phyloP scores from a whole-genome alignment of 2,888 invertebrate genomes.

The Phengaris alcon region DNA sequence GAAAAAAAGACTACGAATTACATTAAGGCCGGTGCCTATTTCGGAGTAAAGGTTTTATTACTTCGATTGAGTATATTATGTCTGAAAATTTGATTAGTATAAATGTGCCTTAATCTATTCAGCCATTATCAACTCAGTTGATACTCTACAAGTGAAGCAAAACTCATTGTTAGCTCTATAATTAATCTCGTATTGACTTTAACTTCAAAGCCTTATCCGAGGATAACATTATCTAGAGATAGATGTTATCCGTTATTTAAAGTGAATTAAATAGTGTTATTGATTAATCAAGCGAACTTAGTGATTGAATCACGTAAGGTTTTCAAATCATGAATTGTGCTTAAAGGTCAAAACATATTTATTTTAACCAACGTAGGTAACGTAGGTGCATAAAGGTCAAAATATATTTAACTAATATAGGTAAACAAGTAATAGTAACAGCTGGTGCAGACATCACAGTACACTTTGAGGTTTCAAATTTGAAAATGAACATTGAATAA shows the following conservation, averaged over 20 bases:
- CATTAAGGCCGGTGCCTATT: too few relatives aligned
- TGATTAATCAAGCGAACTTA: neutral
- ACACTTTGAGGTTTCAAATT: too few relatives aligned
- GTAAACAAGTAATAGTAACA: too few relatives aligned
- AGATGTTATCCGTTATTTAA: slow-evolving; percentile 1
- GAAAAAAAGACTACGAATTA: neutral
- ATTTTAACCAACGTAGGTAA: too few relatives aligned
- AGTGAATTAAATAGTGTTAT: slow-evolving; percentile 11
- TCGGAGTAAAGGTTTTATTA: too few relatives aligned
- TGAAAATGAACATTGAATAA: too few relatives aligned
- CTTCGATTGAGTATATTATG: too few relatives aligned
- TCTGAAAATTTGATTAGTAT: neutral
- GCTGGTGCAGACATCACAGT: too few relatives aligned
- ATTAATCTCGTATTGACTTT: slow-evolving; percentile 25
- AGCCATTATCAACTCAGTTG: neutral
- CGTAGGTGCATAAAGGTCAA: too few relatives aligned
- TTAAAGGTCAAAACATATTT: too few relatives aligned
- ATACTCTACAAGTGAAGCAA: slow-evolving; percentile 2
- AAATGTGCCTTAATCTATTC: neutral
- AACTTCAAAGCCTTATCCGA: slow-evolving; percentile 20
- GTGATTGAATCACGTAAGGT: neutral
- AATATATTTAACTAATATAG: too few relatives aligned
- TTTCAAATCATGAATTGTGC: neutral
- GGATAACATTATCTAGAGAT: neutral
- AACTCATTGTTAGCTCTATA: slow-evolving; percentile 19